Evolutionary conservation across 2,888 invertebrate species (phyloP), one percentile per base, ranked within the genome.

Genomic region (Agrochola macilenta): DNA sequence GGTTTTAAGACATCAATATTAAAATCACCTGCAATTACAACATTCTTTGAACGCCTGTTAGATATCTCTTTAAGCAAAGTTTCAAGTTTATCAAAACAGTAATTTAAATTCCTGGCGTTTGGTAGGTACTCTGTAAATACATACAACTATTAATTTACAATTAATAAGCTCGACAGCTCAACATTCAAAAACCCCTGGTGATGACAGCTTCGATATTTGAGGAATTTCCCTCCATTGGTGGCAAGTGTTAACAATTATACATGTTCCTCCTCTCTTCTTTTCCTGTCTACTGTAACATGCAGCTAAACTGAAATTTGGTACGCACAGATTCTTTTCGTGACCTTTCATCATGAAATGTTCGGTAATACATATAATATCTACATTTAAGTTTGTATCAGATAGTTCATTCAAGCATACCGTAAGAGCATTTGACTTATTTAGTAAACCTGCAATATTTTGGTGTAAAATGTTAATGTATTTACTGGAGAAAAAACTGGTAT

Each of bases 401-500:
- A 46, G 46, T 46, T 46, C 5, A 46, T 46, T 46, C 14, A 46
- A 46, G 5, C 46, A 46, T 46, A 68, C 66, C 23, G 66, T 52
- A 68, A 68, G 66, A 23, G 52, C 66, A 68, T 68, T 68, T 68
- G 66, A 68, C 35, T 68, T 68, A 68, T 68, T 46, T 46, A 46
- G 14, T 14, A 46, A 46, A 46, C 46, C 46, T 14, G 46, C 46
- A 46, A 46, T 46, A 46, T 46, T 46, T 46, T 46, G 46, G 46
- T 46, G 46, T 14, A 46, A 14, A 14, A 46, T 14, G 46, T 35
- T 66, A 66, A 69, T 69, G 20, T 7, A 69, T 58, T 69, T 57
- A 58, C 17, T 69, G 23, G 57, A 60, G 70, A 60, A 70, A 70
- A 70, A 70, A 60, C 70, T 30, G 2, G 30, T 60, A 46, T 58